Conservation (phyloP, 2,113 vertebrate genomes). For the Gyps fulvus region DNA sequence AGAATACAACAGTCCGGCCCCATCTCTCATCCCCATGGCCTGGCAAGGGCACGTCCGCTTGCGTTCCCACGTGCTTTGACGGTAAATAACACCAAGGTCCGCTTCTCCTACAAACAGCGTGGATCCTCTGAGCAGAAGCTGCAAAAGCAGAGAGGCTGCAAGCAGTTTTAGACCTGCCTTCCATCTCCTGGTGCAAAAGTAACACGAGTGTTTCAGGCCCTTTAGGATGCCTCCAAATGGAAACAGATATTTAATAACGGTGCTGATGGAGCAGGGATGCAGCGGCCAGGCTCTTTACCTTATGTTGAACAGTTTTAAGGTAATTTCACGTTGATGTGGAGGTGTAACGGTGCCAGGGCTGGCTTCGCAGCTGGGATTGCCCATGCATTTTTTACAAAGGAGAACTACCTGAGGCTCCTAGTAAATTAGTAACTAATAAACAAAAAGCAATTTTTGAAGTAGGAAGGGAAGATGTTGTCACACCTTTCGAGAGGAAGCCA, state of each 20-base stretch:
- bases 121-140: not conserved
- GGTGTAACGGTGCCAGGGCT: not conserved
- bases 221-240: not conserved
- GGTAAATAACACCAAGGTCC: not conserved
- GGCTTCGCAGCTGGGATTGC: not conserved
- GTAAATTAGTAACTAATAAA: conserved; percentile 38
- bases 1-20: not conserved
- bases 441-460: not conserved
- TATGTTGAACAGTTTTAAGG: not conserved
- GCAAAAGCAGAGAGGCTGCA: not conserved
- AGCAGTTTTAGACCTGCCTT: not conserved
- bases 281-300: not conserved
- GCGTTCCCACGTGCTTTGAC: not conserved
- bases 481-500: not conserved
- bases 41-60: not conserved
- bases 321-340: not conserved
- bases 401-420: not conserved
- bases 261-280: not conserved
- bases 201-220: not conserved
- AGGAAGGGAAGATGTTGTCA: not conserved
- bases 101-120: not conserved
- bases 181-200: not conserved
- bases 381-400: not conserved
- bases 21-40: not conserved
- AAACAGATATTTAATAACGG: not conserved